Conservation (phyloP, 2,797 vertebrate species). For the Rhinophrynus dorsalis region DNA sequence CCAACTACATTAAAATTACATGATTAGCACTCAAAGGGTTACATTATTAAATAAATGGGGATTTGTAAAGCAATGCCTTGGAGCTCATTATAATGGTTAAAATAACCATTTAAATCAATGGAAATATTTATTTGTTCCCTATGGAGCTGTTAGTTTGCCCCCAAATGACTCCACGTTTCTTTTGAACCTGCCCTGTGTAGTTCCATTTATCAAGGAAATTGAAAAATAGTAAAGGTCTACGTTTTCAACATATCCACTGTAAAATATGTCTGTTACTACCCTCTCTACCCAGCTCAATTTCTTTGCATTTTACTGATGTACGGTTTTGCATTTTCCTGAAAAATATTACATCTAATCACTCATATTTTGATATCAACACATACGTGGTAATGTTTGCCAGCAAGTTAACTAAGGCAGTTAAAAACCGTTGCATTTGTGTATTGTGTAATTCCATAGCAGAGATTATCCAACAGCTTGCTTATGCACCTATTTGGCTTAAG, state of each 20-base stretch:
- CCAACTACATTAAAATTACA: no score
- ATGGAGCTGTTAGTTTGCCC: no score
- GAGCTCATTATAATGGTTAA: no score
- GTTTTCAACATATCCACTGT: background rate
- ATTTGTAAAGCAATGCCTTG: no score
- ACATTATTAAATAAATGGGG: no score
- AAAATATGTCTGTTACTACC: background rate
- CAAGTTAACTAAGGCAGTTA: constrained; percentile 47
- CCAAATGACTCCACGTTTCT: no score
- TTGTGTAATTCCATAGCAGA: constrained; percentile 37
- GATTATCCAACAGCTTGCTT: constrained; percentile 73
- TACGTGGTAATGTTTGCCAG: constrained; percentile 53
- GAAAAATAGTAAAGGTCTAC: no score
- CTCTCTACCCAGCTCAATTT: constrained; percentile 2
- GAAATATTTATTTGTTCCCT: no score
- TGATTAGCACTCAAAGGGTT: no score
- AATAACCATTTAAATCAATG: no score
- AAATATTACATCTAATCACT: constrained; percentile 27
- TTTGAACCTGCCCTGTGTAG: no score
- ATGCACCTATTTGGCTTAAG: constrained; percentile 74
- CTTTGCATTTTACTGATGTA: constrained; percentile 18
- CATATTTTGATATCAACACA: constrained; percentile 40
- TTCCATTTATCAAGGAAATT: no score
- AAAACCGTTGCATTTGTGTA: constrained; percentile 50
- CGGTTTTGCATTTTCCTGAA: background rate